Base-by-base conservation (phyloP, 35 echinoderm and acorn worm genomes). In the Diadema setosum region DNA sequence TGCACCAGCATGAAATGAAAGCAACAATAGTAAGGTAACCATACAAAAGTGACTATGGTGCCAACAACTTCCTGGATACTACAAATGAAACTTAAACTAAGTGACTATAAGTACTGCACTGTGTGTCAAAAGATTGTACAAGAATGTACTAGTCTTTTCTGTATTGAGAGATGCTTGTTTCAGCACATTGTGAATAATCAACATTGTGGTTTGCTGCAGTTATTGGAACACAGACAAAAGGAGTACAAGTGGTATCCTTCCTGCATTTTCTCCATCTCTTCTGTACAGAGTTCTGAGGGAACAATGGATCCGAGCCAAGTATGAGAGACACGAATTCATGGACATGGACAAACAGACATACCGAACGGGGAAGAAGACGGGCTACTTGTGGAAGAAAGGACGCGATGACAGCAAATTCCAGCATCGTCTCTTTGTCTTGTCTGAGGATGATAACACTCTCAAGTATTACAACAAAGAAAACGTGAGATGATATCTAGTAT, bases 261-360 rank as follows among this genome's bases (percentile, higher is more conserved):
- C n/a, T 52, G 9, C 48, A 52, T n/a, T 52, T 52, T n/a, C n/a
- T 52, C n/a, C 6, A 34, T 73, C 11, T 90, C 46, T 39, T 85
- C 49, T 85, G 2, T 85, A 40, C 30, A 99, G 96, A 43, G 96
- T 99, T 75, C 70, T 99, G 33, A 70, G 93, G 29, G 96, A 99
- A 73, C 96, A 99, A 34, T 99, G 96, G 96, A 99, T 99, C 46
- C 88, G 96, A 48, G 96, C 92, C 43, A 99, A 99, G 32, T 99
- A 99, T 67, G 96, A 99, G 88, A 81, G 96, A 9, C 89, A 87
- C 41, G 96, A 99, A 39, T 99, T 99, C 67, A 91, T 95, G 88
- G 93, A 98, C 61, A 30, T 92, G 36, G 89, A 88, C 48, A 93
- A 91, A 60, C 96, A 99, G 86, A 92, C 93, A 8, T 99, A 94